These are phyloP conservation scores for Myiagra hebetior DNA, from an alignment of 2,113 vertebrate genomes.

Conservation along the genomic window DNA sequence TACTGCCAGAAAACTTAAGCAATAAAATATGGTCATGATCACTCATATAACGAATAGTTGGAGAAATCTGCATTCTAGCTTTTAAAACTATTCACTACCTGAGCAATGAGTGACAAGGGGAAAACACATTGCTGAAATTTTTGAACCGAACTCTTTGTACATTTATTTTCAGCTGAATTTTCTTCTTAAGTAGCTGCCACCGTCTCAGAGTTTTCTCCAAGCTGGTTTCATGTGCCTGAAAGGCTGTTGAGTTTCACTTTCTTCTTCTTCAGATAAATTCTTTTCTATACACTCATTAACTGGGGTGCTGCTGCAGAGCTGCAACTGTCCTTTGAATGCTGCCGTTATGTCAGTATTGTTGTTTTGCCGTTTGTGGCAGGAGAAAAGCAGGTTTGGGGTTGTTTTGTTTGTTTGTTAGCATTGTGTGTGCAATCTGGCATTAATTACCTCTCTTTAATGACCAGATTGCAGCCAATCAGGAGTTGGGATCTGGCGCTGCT, in stretches of 20 bases:
- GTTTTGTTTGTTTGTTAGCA: slow-evolving; percentile 56
- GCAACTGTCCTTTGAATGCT: slow-evolving; percentile 52
- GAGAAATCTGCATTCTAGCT: neutral
- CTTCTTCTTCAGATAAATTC: slow-evolving; percentile 47
- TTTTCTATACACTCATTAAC: slow-evolving; percentile 51
- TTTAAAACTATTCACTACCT: neutral
- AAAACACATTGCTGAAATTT: slow-evolving; percentile 17
- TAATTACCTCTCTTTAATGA: slow-evolving; percentile 62
- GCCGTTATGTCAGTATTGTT: slow-evolving; percentile 41
- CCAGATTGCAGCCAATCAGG: slow-evolving; percentile 25
- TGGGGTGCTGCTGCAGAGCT: slow-evolving; percentile 34
- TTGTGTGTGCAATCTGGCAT: slow-evolving; percentile 60
- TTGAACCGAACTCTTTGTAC: neutral
- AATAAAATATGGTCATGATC: neutral
- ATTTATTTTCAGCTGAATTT: slow-evolving; percentile 13
- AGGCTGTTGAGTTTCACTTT: slow-evolving; percentile 41
- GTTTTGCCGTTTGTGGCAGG: slow-evolving; percentile 50
- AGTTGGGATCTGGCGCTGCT: slow-evolving; percentile 20
- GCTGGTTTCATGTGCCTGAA: slow-evolving; percentile 50
- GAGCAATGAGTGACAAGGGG: neutral
- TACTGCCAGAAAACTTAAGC: neutral
- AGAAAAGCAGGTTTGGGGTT: slow-evolving; percentile 47
- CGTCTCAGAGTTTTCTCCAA: slow-evolving; percentile 25
- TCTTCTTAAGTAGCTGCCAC: slow-evolving; percentile 36
- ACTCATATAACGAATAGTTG: neutral